Evolutionary conservation across 2,888 invertebrate genomes (phyloP), one percentile per base, ranked within the genome.

Genomic region (Cataglyphis rosenhaueri): DNA sequence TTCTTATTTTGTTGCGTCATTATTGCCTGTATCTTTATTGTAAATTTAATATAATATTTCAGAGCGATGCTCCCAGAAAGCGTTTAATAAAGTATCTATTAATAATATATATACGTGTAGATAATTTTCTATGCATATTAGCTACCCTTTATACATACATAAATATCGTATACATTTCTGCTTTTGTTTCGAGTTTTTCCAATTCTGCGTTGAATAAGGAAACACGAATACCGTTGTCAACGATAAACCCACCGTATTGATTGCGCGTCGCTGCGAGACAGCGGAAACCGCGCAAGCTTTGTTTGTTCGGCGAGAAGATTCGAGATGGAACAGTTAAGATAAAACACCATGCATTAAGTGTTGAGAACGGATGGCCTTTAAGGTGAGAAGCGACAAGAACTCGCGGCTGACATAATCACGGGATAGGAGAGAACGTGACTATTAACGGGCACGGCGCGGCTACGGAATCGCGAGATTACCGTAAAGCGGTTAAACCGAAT

Each of bases 351-450:
- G 82, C 89, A 88, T 88, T 82, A 85, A 68, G 15, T 35, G 48
- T 66, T 32, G 52, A 52, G 73, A 84, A 52, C 41, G 84, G 83
- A 76, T 66, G 70, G 79, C 89, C 87, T 85, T 88, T 87, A 82
- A 87, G 85, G 89, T 71, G 87, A 64, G 83, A 73, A 82, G 73
- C 89, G 64, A 64, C 79, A 66, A 66, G 81, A 87, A 82, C 82
- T 70, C 41, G 88, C 81, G 81, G 68, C 85, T 87, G 85, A 85
- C 87, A 85, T 87, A 85, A 89, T 88, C 87, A 76, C 84, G 41
- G n/a, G 35, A 78, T 59, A 82, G 44, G 57, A 57, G 68, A 71
- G 73, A 78, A 78, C 78, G 78, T 71, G 78, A 70, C 44, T 78
- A 59, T 78, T 78, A 78, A 78, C 52, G 52, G 41, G 9, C 61